These are phyloP conservation scores for Gymnocephalus cernua DNA, from an alignment of 2,113 vertebrate genomes.

Conservation along the genomic window DNA sequence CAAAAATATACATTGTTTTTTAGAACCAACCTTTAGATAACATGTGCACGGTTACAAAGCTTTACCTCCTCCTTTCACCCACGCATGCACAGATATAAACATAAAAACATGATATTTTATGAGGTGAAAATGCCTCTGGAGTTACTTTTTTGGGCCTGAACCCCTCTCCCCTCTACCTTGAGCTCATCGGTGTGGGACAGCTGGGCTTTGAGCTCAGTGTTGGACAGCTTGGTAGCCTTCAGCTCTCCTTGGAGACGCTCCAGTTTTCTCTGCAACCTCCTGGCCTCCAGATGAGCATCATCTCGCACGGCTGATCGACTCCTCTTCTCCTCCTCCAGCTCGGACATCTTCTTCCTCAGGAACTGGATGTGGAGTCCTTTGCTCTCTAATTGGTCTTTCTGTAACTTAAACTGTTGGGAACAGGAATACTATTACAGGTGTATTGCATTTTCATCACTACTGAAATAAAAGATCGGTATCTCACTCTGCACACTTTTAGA, in stretches of 20 bases:
- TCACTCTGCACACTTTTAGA: neutral
- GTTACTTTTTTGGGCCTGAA: constrained; percentile 27
- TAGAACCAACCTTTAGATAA: neutral
- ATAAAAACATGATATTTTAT: constrained; percentile 24
- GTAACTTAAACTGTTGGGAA: constrained; percentile 86
- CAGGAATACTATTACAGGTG: neutral
- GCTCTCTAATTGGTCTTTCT: constrained; percentile 90
- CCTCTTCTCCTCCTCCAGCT: constrained; percentile 90
- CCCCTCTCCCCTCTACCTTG: constrained; percentile 86
- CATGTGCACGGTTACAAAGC: neutral
- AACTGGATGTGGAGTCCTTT: constrained; percentile 90
- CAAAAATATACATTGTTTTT: neutral
- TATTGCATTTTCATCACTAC: neutral
- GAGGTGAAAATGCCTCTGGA: constrained; percentile 55
- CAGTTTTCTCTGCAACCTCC: constrained; percentile 88
- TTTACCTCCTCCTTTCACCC: neutral
- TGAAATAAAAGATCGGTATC: neutral
- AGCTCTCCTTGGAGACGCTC: constrained; percentile 90
- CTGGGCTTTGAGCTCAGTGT: constrained; percentile 88
- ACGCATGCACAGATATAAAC: neutral
- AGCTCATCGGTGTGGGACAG: constrained; percentile 89
- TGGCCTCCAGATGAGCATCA: constrained; percentile 80
- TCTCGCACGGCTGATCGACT: constrained; percentile 78
- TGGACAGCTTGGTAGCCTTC: constrained; percentile 75
- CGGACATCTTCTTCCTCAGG: constrained; percentile 88